A percentile compares a stretch with the other conserved stretches of the same genome.
These are phyloP conservation scores for Lasioglossum baleicum DNA, from an alignment of 1,140 invertebrate genomes.

Conservation along the genomic window DNA sequence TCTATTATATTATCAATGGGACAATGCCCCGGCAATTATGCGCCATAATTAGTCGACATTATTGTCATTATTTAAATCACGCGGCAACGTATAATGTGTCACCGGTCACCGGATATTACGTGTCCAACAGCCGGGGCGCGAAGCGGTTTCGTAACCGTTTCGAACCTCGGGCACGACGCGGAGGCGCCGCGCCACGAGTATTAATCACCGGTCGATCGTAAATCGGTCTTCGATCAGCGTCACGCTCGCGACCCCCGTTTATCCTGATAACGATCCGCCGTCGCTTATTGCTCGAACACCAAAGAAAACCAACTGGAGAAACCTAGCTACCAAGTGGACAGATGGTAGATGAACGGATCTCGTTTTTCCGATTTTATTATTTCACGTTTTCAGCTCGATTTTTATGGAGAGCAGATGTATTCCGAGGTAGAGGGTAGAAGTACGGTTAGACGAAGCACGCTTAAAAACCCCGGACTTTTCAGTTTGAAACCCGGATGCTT, in stretches of 20 bases:
- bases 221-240: conserved; percentile 43
- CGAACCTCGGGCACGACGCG: not conserved
- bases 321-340: no score
- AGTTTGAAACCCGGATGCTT: no score
- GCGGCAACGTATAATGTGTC: conserved; percentile 4
- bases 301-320: not conserved
- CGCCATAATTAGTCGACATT: conserved; percentile 40
- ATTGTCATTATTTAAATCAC: conserved; percentile 50
- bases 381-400: no score
- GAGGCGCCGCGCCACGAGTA: conserved; percentile 6
- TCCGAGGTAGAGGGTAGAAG: no score
- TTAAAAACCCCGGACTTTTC: no score
- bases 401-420: no score
- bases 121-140: not conserved
- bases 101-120: not conserved
- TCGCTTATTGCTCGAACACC: not conserved
- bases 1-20: conserved; percentile 23
- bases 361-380: no score
- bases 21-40: conserved; percentile 39
- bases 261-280: conserved; percentile 22
- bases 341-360: no score
- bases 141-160: not conserved
- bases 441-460: no score
- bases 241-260: conserved; percentile 7
- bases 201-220: conserved; percentile 40